Evolutionary conservation across 2,888 invertebrate species (phyloP).

Genomic region (Synergus japonicus): DNA sequence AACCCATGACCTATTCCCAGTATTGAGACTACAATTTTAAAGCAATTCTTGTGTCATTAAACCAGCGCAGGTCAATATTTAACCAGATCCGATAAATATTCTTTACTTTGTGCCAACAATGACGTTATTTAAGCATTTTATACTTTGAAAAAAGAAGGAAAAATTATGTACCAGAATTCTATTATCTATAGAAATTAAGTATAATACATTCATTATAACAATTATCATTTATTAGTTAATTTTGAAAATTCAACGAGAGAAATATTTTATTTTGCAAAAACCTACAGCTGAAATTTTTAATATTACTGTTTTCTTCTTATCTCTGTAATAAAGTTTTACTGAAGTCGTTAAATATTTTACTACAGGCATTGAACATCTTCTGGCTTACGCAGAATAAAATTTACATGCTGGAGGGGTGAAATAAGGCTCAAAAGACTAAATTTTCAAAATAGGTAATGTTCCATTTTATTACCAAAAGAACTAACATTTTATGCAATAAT

Average conservation of each 20-base stretch:
- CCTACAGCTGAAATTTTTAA: background rate
- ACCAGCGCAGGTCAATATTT: slow-evolving; percentile 19
- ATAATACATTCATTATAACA: too few relatives aligned
- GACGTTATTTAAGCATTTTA: slow-evolving; percentile 11
- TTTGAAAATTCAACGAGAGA: background rate
- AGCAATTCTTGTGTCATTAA: slow-evolving; percentile 20
- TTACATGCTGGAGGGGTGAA: background rate
- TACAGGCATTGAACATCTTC: background rate
- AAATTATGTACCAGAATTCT: too few relatives aligned
- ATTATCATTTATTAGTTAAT: background rate
- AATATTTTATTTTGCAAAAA: background rate
- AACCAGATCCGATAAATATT: slow-evolving; percentile 7
- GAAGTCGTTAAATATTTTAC: background rate
- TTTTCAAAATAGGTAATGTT: slow-evolving; percentile 51
- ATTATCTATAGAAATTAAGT: background rate
- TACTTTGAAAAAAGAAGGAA: background rate
- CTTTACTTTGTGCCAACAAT: slow-evolving; percentile 1
- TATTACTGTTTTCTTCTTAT: background rate
- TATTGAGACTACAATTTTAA: slow-evolving; percentile 1
- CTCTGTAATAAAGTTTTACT: background rate
- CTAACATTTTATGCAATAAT: slow-evolving; percentile 20
- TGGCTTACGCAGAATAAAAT: background rate
- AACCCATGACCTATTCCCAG: background rate
- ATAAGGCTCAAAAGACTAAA: background rate
- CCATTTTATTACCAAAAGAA: slow-evolving; percentile 44